Evolutionary conservation across 2,113 vertebrate genomes (phyloP).

Genomic region (Condylura cristata): DNA sequence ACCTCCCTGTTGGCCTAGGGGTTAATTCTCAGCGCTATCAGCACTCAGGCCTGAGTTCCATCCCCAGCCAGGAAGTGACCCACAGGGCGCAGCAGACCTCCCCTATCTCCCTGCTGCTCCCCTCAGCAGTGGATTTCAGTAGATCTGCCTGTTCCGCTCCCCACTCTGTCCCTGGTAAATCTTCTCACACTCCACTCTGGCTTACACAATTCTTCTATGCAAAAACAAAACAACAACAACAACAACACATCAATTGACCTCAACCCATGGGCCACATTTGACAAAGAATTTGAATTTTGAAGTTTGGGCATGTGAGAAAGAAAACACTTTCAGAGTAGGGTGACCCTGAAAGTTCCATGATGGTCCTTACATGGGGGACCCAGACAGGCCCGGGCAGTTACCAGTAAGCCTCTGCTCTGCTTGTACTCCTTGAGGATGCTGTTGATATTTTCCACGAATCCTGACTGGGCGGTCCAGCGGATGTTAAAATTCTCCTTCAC

Average conservation of each 20-base stretch:
- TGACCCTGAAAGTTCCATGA: neutral
- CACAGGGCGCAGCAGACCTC: too few species aligned
- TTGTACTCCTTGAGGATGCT: constrained; percentile 91
- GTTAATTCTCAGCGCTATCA: too few species aligned
- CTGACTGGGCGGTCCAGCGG: constrained; percentile 89
- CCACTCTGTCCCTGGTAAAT: too few species aligned
- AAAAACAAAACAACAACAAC: too few species aligned
- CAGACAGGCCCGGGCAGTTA: constrained; percentile 73
- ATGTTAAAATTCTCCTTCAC: constrained; percentile 91
- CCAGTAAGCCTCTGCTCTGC: constrained; percentile 88
- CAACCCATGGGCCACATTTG: neutral
- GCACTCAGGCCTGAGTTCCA: too few species aligned
- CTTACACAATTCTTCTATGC: too few species aligned
- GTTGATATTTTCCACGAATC: constrained; percentile 92
- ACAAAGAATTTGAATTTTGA: neutral
- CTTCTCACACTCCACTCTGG: too few species aligned
- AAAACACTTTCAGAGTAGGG: neutral
- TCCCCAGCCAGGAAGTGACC: too few species aligned
- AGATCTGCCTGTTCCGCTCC: too few species aligned
- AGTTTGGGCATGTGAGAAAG: neutral
- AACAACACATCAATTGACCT: neutral
- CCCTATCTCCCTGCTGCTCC: too few species aligned
- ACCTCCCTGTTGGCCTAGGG: too few species aligned
- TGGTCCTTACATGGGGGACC: neutral
- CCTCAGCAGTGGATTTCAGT: too few species aligned